These are phyloP conservation scores for Carassius gibelio DNA, from an alignment of 2,113 vertebrate genomes.

Conservation along the genomic window DNA sequence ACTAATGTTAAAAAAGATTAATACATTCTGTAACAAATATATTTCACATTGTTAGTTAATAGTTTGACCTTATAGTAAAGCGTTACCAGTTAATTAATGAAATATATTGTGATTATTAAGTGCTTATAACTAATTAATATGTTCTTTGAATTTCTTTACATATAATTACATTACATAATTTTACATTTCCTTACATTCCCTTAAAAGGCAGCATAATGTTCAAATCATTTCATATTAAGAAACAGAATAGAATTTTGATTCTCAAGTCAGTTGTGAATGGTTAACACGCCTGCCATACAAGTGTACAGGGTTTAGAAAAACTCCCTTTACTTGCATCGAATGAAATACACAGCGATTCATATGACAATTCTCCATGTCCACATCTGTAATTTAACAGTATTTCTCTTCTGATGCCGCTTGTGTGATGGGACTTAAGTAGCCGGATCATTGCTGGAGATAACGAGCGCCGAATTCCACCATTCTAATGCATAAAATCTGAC, in stretches of 20 bases:
- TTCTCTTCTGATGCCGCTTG: constrained; percentile 32
- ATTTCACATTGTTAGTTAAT: background rate
- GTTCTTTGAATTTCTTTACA: background rate
- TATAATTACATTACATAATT: background rate
- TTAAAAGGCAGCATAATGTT: too few species aligned
- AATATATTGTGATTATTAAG: background rate
- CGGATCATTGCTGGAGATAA: constrained; percentile 52
- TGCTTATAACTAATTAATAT: too few species aligned
- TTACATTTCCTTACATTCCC: background rate
- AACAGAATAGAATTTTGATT: background rate
- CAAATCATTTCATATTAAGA: background rate
- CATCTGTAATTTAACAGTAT: constrained; percentile 50
- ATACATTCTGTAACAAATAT: background rate
- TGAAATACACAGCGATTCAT: constrained; percentile 13
- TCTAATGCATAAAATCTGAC: constrained; percentile 57
- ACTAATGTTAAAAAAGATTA: background rate
- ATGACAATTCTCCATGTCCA: constrained; percentile 22
- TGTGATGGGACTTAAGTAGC: constrained; percentile 36
- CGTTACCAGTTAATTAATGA: background rate
- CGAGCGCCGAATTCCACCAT: constrained; percentile 55
- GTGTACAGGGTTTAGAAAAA: background rate
- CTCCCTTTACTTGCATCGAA: background rate
- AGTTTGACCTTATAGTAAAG: background rate
- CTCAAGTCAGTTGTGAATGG: background rate
- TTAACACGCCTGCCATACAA: background rate